Conservation (phyloP, 1,140 invertebrate species). For the Hestina assimilis region DNA sequence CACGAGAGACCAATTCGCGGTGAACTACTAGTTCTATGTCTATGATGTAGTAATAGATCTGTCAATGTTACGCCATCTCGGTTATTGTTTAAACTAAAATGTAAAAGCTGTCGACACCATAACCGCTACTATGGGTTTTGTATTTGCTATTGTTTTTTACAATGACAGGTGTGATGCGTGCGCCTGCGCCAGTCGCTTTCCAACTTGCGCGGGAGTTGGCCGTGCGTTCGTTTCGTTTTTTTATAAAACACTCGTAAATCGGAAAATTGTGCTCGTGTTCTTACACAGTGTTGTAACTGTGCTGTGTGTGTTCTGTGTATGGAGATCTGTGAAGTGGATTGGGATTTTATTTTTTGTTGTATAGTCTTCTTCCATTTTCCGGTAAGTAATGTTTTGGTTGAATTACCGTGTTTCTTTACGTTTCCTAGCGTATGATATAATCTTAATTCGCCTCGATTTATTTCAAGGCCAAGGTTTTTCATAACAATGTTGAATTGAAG, state of each 20-base stretch:
- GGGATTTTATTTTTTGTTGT: neutral
- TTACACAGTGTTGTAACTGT: slow-evolving; percentile 26
- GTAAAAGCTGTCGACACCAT: slow-evolving; percentile 31
- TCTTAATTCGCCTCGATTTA: slow-evolving; percentile 15
- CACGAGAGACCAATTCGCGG: too few species aligned
- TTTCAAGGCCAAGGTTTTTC: slow-evolving; percentile 25
- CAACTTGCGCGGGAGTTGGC: slow-evolving; percentile 45
- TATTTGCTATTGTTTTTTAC: slow-evolving; percentile 62
- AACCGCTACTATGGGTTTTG: slow-evolving; percentile 37
- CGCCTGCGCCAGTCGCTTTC: slow-evolving; percentile 42
- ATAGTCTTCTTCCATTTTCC: slow-evolving; percentile 20
- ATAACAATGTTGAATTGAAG: slow-evolving; percentile 13
- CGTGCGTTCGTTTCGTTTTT: slow-evolving; percentile 25
- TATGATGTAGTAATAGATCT: neutral
- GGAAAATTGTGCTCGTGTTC: slow-evolving; percentile 30
- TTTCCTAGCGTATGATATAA: slow-evolving; percentile 2
- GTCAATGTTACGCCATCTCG: slow-evolving; percentile 10
- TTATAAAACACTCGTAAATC: slow-evolving; percentile 10
- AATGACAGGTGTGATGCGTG: slow-evolving; percentile 46
- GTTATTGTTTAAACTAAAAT: slow-evolving; percentile 21
- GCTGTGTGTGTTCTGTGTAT: slow-evolving; percentile 25
- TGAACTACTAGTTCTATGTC: too few species aligned
- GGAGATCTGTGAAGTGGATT: slow-evolving; percentile 6
- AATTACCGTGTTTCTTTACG: slow-evolving; percentile 1
- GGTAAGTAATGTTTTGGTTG: slow-evolving; percentile 39